These are phyloP conservation scores for Muscicapa striata DNA, from an alignment of 2,797 vertebrate genomes.

Conservation along the genomic window DNA sequence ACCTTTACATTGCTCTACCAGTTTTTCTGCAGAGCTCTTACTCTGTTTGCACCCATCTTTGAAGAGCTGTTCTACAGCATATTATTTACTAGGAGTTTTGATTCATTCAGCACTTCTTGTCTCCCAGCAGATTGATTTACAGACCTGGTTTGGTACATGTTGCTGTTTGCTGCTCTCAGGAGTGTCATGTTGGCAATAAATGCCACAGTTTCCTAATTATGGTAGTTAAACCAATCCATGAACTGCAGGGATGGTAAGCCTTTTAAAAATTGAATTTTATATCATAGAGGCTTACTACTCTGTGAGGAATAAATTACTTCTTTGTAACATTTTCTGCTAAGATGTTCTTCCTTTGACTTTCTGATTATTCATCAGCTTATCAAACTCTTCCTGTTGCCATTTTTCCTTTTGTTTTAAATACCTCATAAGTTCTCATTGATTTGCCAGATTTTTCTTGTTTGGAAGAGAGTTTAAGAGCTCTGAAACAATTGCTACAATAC, in stretches of 20 bases:
- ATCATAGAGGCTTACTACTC: neutral
- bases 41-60: neutral
- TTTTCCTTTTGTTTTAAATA: slow-evolving; percentile 8
- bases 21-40: neutral
- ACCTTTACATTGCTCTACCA: neutral
- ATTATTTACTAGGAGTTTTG: neutral
- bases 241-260: neutral
- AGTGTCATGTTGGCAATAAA: neutral
- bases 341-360: slow-evolving; percentile 12
- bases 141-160: neutral
- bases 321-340: neutral
- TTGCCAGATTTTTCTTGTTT: neutral
- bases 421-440: neutral
- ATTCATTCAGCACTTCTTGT: slow-evolving; percentile 3
- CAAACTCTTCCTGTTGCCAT: neutral
- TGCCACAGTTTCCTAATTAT: neutral
- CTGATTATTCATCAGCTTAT: slow-evolving; percentile 12
- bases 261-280: slow-evolving; percentile 13
- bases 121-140: slow-evolving; percentile 34
- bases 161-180: slow-evolving; percentile 15
- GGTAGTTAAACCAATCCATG: neutral
- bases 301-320: slow-evolving; percentile 55
- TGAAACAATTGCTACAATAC: neutral
- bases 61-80: neutral
- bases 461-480: neutral